Percentiles rank a stretch among this genome's conserved stretches.
phyloP scores from a whole-genome alignment of 2,113 vertebrate genomes.

The Rhombomys opimus region DNA sequence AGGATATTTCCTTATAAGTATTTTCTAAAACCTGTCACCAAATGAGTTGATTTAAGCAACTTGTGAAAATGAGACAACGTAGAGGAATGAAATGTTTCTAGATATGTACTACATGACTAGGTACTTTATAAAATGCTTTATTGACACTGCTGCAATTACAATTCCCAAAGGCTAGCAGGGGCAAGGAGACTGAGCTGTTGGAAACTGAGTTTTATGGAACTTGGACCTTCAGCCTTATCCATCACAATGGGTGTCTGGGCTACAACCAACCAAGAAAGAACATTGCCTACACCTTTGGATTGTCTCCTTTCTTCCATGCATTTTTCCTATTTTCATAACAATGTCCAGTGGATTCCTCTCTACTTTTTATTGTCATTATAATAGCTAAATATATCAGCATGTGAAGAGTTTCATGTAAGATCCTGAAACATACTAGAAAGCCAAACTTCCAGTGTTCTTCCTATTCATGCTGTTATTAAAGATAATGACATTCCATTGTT shows the following conservation, averaged over 20 bases:
- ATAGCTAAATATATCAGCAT: not conserved
- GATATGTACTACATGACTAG: no score
- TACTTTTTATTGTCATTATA: not conserved
- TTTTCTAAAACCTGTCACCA: not conserved
- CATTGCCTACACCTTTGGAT: no score
- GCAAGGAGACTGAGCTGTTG: not conserved
- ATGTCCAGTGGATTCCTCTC: no score
- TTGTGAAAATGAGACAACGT: not conserved
- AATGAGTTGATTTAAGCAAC: not conserved
- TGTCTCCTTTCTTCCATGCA: not conserved
- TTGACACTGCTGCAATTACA: not conserved
- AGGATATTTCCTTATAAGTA: not conserved
- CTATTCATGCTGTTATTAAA: not conserved
- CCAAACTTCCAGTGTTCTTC: not conserved
- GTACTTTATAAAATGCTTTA: not conserved
- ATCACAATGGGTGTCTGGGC: not conserved
- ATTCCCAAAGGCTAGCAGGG: not conserved
- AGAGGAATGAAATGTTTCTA: not conserved
- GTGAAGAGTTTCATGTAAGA: not conserved
- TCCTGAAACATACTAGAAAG: not conserved
- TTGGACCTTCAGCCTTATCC: not conserved
- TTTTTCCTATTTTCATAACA: not conserved
- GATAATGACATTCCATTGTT: not conserved
- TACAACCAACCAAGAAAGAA: not conserved
- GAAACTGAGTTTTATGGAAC: not conserved